Evolutionary conservation across 2,797 vertebrate species (phyloP).

Genomic region (Hafferia zeledoni): DNA sequence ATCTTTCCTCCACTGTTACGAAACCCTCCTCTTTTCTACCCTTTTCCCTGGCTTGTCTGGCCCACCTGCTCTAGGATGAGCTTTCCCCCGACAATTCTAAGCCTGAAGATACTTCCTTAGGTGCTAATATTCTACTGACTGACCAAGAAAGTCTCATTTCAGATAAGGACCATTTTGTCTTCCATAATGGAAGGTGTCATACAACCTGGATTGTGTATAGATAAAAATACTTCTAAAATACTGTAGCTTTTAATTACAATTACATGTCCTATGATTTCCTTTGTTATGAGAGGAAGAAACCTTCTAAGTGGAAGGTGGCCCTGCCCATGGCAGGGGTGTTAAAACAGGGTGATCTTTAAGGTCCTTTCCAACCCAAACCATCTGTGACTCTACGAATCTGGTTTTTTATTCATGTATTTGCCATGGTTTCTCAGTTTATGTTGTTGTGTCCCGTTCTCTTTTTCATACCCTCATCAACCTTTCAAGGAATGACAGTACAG

Average conservation of each 20-base stretch:
- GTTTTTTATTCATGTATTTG: accelerated
- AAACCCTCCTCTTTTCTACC: not conserved
- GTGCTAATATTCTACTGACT: not conserved
- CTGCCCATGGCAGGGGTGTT: not conserved
- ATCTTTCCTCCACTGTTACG: not conserved
- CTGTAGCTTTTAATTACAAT: not conserved
- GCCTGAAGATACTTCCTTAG: not conserved
- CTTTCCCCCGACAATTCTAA: not conserved
- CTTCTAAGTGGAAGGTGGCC: not conserved
- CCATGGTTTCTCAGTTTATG: not conserved
- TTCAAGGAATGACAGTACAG: not conserved
- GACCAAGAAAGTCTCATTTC: not conserved
- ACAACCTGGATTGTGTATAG: no score
- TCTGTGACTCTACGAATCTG: not conserved
- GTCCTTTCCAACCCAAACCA: no score
- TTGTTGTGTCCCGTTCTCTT: not conserved
- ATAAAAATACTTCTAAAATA: no score
- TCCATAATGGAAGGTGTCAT: not conserved
- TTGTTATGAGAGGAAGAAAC: not conserved
- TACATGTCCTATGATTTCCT: not conserved
- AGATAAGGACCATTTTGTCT: not conserved
- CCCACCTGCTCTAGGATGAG: not conserved
- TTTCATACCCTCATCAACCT: not conserved
- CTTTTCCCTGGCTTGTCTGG: not conserved
- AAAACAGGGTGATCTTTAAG: not conserved